Evolutionary conservation across 2,888 invertebrate species (phyloP), one percentile per base, ranked within the genome.

Genomic region (Microctonus hyperodae): DNA sequence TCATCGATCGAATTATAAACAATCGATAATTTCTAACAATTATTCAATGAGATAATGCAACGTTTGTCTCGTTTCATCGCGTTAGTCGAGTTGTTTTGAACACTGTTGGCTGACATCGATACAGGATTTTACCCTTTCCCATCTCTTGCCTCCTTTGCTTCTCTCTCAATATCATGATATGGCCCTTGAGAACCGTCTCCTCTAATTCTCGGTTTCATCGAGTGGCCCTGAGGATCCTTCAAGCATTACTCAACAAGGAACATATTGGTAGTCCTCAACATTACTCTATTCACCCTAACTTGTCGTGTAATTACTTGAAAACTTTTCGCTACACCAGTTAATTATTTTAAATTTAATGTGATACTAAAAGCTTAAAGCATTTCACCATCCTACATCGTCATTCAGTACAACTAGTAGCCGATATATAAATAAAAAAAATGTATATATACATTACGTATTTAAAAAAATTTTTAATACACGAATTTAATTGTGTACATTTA

Each of bases 21-120:
- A 65, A 69, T 64, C 61, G 70, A 71, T 71, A 75, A 75, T 76
- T 76, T 75, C 74, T 76, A 74, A 78, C 75, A 76, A 78, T 78
- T 73, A 77, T 70, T 67, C 64, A 68, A 51, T 61, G 65, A 70
- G 70, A 74, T 74, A 74, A 75, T 74, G 72, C 61, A 69, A 70
- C 67, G 64, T 44, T 58, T 65, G 64, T 57, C 65, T 56, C 55
- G 51, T 56, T 16, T 62, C 51, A 58, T 48, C 60, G 31, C 60
- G 31, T 64, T 31, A 13, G 37, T 33, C n/a, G 31, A 40, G 33
- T 48, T 59, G n/a, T 25, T 28, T 50, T 20, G 33, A 11, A 50
- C 25, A 53, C 53, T 13, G 22, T 35, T 20, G 28, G 28, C 48
- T 25, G 59, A 33, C 25, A 62, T 28, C 53, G 62, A 62, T 62